These are phyloP conservation scores for Drosophila lacicola DNA, from an alignment of 2,888 invertebrate species.

Conservation along the genomic window DNA sequence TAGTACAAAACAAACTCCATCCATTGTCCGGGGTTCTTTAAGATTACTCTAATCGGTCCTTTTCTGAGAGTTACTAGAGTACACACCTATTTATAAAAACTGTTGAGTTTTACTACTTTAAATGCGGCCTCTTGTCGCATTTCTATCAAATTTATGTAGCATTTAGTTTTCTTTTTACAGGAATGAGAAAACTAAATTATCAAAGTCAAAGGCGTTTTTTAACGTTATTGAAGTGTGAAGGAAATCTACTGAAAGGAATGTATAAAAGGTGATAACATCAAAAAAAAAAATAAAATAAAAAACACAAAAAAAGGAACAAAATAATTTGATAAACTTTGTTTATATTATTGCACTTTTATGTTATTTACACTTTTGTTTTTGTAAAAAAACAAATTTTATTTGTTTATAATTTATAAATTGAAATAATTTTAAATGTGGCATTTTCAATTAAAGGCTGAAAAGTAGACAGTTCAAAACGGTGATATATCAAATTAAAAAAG, in stretches of 20 bases:
- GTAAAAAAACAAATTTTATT: conserved; percentile 61
- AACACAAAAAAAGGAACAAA: conserved; percentile 37
- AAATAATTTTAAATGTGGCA: conserved; percentile 17
- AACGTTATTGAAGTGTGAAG: conserved; percentile 54
- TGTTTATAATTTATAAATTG: conserved; percentile 62
- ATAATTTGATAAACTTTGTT: conserved; percentile 59
- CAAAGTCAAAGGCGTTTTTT: conserved; percentile 47
- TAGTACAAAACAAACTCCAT: not conserved
- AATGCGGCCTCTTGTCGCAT: conserved; percentile 59
- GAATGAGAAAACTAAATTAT: conserved; percentile 62
- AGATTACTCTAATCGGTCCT: not conserved
- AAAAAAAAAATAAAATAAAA: conserved; percentile 41
- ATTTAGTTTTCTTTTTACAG: conserved; percentile 77
- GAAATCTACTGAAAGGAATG: conserved; percentile 59
- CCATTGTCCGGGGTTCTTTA: not conserved
- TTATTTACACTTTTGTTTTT: conserved; percentile 71
- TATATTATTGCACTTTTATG: conserved; percentile 74
- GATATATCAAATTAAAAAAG: conserved; percentile 43
- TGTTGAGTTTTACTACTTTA: conserved; percentile 57
- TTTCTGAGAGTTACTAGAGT: not conserved
- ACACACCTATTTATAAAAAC: not conserved
- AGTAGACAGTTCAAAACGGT: conserved; percentile 29
- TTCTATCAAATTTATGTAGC: conserved; percentile 64
- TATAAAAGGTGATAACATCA: conserved; percentile 65
- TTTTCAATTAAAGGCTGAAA: conserved; percentile 21